Evolutionary conservation across 2,113 vertebrate species (phyloP).

Genomic region (Aix galericulata): DNA sequence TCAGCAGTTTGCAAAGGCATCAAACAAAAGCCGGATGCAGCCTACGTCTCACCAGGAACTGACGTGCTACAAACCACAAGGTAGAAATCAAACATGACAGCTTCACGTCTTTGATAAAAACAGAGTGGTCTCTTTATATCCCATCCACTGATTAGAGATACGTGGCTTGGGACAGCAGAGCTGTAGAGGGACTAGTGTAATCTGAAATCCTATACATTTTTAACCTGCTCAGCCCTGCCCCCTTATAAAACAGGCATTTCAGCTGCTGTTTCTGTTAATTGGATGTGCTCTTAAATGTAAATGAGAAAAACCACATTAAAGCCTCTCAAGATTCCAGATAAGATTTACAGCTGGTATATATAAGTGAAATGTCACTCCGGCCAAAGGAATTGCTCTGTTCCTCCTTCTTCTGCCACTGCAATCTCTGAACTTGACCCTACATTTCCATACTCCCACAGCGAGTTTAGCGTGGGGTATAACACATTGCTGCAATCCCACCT

Average conservation of each 20-base stretch:
- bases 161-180: neutral
- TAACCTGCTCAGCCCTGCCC: neutral
- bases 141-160: neutral
- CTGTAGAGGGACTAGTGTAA: neutral
- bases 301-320: neutral
- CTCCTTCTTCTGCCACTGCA: neutral
- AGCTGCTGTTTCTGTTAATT: neutral
- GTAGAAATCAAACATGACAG: slow-evolving; percentile 14
- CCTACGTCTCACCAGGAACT: neutral
- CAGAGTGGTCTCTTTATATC: neutral
- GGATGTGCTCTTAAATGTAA: neutral
- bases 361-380: slow-evolving; percentile 13
- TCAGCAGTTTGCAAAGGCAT: neutral
- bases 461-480: fast-evolving
- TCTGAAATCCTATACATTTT: neutral
- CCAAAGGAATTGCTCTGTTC: neutral
- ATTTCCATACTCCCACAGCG: neutral
- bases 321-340: neutral
- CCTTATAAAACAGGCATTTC: neutral
- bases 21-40: neutral
- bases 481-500: fast-evolving
- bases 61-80: neutral
- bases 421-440: slow-evolving; percentile 6
- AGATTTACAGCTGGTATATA: slow-evolving; percentile 12
- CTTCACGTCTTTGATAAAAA: neutral